Evolutionary conservation across 2,113 vertebrate genomes (phyloP), one percentile per base, ranked within the genome.

Genomic region (Podarcis cretensis): DNA sequence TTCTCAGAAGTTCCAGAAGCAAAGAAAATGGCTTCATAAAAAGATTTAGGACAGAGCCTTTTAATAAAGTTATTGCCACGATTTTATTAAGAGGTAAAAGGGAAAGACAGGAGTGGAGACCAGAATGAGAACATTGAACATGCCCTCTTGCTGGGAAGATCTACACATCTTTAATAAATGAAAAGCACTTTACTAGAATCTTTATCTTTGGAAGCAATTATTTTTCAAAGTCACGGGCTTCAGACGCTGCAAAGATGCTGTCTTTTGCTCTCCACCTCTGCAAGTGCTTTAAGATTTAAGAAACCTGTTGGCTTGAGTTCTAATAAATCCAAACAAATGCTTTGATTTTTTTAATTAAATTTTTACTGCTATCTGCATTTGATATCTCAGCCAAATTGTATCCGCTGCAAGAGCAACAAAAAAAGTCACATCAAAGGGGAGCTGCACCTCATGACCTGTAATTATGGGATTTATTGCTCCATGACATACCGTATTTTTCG

Each of bases 341-440:
- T 96, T 97, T 96, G 96, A 95, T 96, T 97, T 96, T 54, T 94
- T 97, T 97, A 97, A 97, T 97, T 96, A 97, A 97, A 96, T 95
- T 97, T 97, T 96, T 96, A 96, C 95, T 95, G 90, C 92, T 97
- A 96, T 97, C 97, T 96, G 93, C 93, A 89, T 95, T 96, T 96
- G 96, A 96, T 97, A 97, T 96, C 95, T 96, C 92, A 93, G 95
- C 93, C 96, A 95, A 97, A 96, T 94, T 94, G 94, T 95, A 96
- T 96, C 96, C 87, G 35, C 92, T 92, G 93, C 94, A 95, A 92
- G 88, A 95, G 93, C 89, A 87, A 89, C 83, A 94, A 93, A 94
- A 94, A 86, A 92, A 94, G 90, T 95, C 94, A 97, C 97, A 95
- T 97, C 97, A 97, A 97, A 97, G 95, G 89, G 89, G 32, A 88